Conservation (phyloP, 2,113 vertebrate species). For the Indicator maculatus region DNA sequence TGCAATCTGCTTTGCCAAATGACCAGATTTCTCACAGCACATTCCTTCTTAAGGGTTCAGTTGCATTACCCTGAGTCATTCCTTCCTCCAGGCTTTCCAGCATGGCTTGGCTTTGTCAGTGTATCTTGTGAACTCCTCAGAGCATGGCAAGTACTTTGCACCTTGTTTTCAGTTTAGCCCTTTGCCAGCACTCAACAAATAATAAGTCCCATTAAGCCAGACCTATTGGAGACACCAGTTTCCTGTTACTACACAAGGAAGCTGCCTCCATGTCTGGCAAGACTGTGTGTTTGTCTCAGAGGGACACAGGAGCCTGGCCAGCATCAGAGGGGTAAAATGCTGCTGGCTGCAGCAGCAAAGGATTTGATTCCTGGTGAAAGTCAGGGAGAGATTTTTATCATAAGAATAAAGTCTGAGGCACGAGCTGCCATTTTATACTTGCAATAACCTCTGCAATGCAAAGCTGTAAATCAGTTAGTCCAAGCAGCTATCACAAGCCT, state of each 20-base stretch:
- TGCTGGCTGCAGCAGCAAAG: neutral
- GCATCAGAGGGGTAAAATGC: neutral
- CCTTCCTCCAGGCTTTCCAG: neutral
- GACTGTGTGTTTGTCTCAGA: neutral
- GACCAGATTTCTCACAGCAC: accelerated
- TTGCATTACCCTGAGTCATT: neutral
- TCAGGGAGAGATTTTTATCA: neutral
- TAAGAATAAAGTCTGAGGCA: neutral
- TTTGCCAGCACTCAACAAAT: neutral
- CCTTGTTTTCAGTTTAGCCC: conserved; percentile 11
- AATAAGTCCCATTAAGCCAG: neutral
- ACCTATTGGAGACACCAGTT: neutral
- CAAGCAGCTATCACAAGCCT: neutral
- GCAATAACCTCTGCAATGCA: neutral
- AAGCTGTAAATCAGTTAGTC: neutral
- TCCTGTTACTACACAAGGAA: neutral
- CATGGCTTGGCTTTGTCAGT: neutral
- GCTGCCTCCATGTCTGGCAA: neutral
- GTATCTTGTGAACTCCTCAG: neutral
- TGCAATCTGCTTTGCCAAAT: neutral
- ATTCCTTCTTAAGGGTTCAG: neutral
- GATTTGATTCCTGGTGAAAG: neutral
- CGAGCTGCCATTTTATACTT: neutral
- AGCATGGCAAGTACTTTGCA: neutral
- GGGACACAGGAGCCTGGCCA: neutral